Percentiles rank a stretch among this genome's conserved stretches.
Evolutionary conservation across 2,888 invertebrate genomes (phyloP).

Genomic region (Polydrusus cervinus): DNA sequence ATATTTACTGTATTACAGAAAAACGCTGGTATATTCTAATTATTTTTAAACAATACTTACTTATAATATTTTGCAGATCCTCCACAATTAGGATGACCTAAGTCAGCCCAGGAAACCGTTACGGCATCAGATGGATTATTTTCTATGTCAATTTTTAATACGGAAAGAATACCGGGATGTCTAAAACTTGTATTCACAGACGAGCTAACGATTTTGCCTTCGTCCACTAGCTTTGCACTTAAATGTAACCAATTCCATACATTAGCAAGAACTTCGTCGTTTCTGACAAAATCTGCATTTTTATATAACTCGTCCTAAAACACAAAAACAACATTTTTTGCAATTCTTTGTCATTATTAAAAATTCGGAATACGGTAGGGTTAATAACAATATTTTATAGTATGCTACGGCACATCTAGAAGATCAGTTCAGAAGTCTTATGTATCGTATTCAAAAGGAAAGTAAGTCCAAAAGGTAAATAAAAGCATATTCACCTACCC

Average conservation of each 20-base stretch:
- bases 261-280: slow-evolving; percentile 83
- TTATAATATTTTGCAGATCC: slow-evolving; percentile 74
- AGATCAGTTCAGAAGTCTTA: too few species aligned
- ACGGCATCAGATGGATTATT: slow-evolving; percentile 77
- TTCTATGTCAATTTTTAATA: slow-evolving; percentile 74
- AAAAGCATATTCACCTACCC: too few species aligned
- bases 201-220: slow-evolving; percentile 73
- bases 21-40: too few species aligned
- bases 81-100: slow-evolving; percentile 74
- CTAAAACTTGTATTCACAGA: slow-evolving; percentile 73
- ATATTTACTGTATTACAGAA: too few species aligned
- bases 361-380: too few species aligned
- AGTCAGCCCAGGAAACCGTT: slow-evolving; percentile 78
- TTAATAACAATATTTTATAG: too few species aligned
- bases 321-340: neutral
- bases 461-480: too few species aligned
- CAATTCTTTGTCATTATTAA: too few species aligned
- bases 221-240: slow-evolving; percentile 81
- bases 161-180: slow-evolving; percentile 77
- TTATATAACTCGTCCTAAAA: slow-evolving; percentile 82
- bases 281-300: slow-evolving; percentile 86
- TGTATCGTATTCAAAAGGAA: too few species aligned
- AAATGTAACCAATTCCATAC: slow-evolving; percentile 90
- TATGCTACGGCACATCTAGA: too few species aligned
- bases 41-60: slow-evolving; percentile 64